Conservation (phyloP, 2,113 vertebrate species). For the Spermophilus dauricus region DNA sequence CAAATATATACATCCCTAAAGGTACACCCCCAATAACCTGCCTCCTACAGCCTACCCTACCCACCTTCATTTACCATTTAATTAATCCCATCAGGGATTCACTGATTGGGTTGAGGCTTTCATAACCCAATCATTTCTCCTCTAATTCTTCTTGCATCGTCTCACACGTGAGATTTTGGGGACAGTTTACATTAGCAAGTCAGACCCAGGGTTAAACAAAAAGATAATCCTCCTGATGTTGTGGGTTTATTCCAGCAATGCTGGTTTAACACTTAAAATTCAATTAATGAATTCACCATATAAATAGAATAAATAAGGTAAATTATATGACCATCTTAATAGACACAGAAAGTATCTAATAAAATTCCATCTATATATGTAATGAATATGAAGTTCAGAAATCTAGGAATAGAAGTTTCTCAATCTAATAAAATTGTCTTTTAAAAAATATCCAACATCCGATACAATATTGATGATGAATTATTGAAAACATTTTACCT, state of each 20-base stretch:
- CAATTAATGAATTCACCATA: neutral
- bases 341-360: neutral
- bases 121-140: too few species aligned
- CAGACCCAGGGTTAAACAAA: neutral
- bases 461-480: neutral
- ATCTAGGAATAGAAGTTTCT: neutral
- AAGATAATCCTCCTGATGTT: neutral
- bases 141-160: too few species aligned
- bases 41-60: too few species aligned
- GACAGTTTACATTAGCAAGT: neutral
- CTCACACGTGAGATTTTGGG: too few species aligned
- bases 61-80: too few species aligned
- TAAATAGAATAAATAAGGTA: neutral
- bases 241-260: neutral
- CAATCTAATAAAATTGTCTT: neutral
- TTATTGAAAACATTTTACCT: neutral
- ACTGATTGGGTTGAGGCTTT: too few species aligned
- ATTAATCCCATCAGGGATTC: too few species aligned
- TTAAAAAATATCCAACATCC: neutral
- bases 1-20: too few species aligned
- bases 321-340: neutral
- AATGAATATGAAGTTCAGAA: neutral
- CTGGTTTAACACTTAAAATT: neutral
- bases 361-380: neutral
- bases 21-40: too few species aligned